Evolutionary conservation across 1,140 invertebrate species (phyloP).

Genomic region (Drosophila truncata): DNA sequence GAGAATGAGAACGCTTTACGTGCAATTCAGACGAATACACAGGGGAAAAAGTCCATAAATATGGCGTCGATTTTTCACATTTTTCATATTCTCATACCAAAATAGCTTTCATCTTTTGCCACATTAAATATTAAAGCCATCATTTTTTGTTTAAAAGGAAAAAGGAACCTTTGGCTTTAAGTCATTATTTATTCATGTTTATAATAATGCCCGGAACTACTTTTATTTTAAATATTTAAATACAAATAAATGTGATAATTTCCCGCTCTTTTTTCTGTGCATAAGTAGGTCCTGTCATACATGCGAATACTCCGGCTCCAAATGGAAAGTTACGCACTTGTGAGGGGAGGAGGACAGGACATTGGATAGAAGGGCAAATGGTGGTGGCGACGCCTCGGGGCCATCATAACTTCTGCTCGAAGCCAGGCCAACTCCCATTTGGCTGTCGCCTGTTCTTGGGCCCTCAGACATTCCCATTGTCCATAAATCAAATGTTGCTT

Average conservation of each 20-base stretch:
- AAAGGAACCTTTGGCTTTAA: neutral
- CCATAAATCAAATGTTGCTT: slow-evolving; percentile 80
- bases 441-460: slow-evolving; percentile 6
- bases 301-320: slow-evolving; percentile 33
- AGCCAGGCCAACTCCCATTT: slow-evolving; percentile 19
- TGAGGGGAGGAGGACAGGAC: neutral
- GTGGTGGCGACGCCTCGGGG: slow-evolving; percentile 47
- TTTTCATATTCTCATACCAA: neutral
- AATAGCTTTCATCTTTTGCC: neutral
- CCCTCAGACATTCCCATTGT: slow-evolving; percentile 51
- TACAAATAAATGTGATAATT: neutral
- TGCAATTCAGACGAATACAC: slow-evolving; percentile 24
- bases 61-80: slow-evolving; percentile 4
- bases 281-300: slow-evolving; percentile 41
- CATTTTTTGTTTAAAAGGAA: neutral
- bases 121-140: slow-evolving; percentile 22
- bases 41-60: slow-evolving; percentile 13
- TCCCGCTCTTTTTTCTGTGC: neutral
- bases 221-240: neutral
- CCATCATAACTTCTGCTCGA: slow-evolving; percentile 75
- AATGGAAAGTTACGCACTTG: slow-evolving; percentile 73
- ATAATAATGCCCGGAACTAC: neutral
- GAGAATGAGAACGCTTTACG: slow-evolving; percentile 58
- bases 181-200: neutral
- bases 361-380: slow-evolving; percentile 26